A percentile compares a stretch with the other conserved stretches of the same genome.
Evolutionary conservation across 2,113 vertebrate genomes (phyloP).

Genomic region (Tamias sibiricus): DNA sequence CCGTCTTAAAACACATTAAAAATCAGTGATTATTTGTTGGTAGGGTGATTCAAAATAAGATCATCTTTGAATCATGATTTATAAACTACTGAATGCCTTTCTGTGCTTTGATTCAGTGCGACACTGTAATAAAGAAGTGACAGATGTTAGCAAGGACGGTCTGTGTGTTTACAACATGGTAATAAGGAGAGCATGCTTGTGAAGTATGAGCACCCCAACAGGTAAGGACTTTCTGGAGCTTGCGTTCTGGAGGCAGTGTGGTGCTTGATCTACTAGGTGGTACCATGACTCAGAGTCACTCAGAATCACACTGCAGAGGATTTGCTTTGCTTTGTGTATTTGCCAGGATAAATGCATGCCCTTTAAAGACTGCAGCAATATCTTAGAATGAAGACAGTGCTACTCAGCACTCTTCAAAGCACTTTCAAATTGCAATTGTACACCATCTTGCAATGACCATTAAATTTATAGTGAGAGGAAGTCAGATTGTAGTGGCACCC

Average conservation of each 20-base stretch:
- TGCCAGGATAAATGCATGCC: background rate
- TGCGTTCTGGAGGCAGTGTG: background rate
- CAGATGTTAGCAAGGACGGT: background rate
- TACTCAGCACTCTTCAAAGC: background rate
- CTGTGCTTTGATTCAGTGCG: background rate
- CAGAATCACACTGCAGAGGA: background rate
- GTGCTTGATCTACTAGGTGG: background rate
- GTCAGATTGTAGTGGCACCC: too few species aligned
- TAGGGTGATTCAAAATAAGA: background rate
- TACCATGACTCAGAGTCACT: background rate
- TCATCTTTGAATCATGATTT: background rate
- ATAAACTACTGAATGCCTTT: background rate
- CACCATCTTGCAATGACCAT: background rate
- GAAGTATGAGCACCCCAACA: background rate
- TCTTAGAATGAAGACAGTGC: background rate
- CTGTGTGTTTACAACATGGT: background rate
- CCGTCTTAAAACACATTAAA: background rate
- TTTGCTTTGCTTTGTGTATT: background rate
- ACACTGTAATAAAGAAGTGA: background rate
- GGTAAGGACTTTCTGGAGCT: background rate
- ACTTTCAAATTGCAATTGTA: background rate
- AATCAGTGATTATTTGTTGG: background rate
- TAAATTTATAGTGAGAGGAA: background rate
- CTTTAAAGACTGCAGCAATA: background rate
- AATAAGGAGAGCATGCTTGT: accelerated